Conservation (phyloP, 2,113 vertebrate genomes). For the Puffinus mauretanicus region DNA sequence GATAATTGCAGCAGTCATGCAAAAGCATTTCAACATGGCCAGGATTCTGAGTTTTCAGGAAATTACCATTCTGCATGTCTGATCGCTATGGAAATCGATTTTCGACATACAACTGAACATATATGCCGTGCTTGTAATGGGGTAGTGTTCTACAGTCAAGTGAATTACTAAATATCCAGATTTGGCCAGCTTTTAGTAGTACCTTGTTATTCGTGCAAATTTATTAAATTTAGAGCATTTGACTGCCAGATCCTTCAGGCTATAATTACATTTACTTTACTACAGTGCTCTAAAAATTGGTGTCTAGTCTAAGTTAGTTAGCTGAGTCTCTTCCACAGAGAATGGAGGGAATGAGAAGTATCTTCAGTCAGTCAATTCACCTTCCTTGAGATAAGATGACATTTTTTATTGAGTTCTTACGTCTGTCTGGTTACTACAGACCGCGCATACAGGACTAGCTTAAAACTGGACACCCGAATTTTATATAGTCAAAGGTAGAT, state of each 20-base stretch:
- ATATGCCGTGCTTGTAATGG: background rate
- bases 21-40: conserved; percentile 29
- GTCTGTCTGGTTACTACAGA: background rate
- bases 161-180: background rate
- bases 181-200: background rate
- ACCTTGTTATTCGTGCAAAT: background rate
- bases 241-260: background rate
- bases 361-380: background rate
- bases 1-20: conserved; percentile 20
- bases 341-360: background rate
- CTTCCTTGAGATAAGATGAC: background rate
- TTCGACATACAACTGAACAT: conserved; percentile 34
- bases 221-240: background rate
- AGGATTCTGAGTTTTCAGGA: conserved; percentile 41
- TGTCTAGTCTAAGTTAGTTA: background rate
- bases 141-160: background rate
- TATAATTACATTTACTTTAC: background rate
- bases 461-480: background rate
- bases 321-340: background rate
- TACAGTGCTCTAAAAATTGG: background rate
- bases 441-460: background rate
- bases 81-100: conserved; percentile 60
- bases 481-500: background rate
- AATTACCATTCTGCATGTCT: conserved; percentile 49
- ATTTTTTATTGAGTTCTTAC: background rate